These are phyloP conservation scores for Mugil cephalus DNA, from an alignment of 2,113 vertebrate species.

Conservation along the genomic window DNA sequence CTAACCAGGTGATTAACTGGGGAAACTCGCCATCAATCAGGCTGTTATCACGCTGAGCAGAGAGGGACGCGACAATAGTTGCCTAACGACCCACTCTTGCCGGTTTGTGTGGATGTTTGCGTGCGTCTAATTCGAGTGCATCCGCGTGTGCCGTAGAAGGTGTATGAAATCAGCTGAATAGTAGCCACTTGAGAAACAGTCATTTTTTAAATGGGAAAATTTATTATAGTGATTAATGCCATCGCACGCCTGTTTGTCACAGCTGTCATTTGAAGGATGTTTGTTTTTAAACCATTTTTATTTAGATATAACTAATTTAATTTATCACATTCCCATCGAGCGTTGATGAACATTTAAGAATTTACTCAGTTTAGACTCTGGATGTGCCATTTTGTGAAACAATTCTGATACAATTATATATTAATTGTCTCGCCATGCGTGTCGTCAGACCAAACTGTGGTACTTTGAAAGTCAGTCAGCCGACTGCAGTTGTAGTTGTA, in stretches of 20 bases:
- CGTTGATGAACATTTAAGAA: constrained; percentile 5
- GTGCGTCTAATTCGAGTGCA: constrained; percentile 27
- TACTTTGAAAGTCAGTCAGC: neutral
- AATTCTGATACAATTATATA: neutral
- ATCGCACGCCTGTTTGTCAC: constrained; percentile 17
- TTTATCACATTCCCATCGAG: neutral
- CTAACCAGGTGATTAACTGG: constrained; percentile 61
- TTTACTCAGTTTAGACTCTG: too few species aligned
- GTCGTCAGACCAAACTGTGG: neutral
- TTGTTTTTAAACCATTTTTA: constrained; percentile 14
- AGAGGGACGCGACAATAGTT: constrained; percentile 69
- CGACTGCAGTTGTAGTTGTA: neutral
- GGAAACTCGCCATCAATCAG: constrained; percentile 72
- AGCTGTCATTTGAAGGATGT: neutral
- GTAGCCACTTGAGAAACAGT: constrained; percentile 32
- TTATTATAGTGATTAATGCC: constrained; percentile 17
- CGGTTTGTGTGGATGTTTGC: constrained; percentile 32
- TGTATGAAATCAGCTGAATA: constrained; percentile 40
- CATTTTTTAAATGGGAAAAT: constrained; percentile 50
- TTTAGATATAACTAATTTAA: neutral
- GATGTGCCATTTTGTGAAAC: neutral
- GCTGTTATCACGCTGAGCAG: constrained; percentile 73
- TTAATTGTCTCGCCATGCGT: neutral
- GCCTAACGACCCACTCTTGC: constrained; percentile 52
- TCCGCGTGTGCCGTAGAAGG: constrained; percentile 3